These are phyloP conservation scores for Zaprionus obscuricornis DNA, from an alignment of 2,888 invertebrate species.

Conservation along the genomic window DNA sequence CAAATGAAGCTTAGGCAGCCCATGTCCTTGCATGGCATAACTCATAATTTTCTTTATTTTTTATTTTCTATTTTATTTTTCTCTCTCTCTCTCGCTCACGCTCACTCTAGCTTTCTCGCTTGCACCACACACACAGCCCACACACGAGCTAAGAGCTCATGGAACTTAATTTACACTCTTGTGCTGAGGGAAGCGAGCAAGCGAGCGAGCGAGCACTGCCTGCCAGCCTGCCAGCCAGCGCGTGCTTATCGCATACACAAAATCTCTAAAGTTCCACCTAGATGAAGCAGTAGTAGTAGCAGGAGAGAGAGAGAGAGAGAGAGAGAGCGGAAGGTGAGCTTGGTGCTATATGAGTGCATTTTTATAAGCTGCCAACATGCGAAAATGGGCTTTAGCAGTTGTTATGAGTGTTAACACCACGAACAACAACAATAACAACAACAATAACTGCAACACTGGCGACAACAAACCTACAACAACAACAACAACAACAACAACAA, in stretches of 20 bases:
- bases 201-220: too few relatives aligned
- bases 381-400: constrained; percentile 80
- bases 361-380: constrained; percentile 82
- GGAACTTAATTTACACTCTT: constrained; percentile 79
- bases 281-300: constrained; percentile 14
- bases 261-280: constrained; percentile 70
- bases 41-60: constrained; percentile 64
- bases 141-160: constrained; percentile 57
- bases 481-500: too few relatives aligned
- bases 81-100: neutral
- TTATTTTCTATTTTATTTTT: neutral
- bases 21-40: constrained; percentile 74
- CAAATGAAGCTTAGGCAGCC: constrained; percentile 70
- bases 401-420: constrained; percentile 77
- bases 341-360: constrained; percentile 66
- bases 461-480: too few relatives aligned
- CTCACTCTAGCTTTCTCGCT: too few relatives aligned
- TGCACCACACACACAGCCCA: too few relatives aligned
- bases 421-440: constrained; percentile 8
- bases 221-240: too few relatives aligned
- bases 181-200: too few relatives aligned
- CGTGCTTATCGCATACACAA: constrained; percentile 77
- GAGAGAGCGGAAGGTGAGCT: neutral
- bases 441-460: constrained; percentile 14
- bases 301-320: constrained; percentile 4